Conservation (phyloP, 1,140 invertebrate species). For the Lepidurus couesii region DNA sequence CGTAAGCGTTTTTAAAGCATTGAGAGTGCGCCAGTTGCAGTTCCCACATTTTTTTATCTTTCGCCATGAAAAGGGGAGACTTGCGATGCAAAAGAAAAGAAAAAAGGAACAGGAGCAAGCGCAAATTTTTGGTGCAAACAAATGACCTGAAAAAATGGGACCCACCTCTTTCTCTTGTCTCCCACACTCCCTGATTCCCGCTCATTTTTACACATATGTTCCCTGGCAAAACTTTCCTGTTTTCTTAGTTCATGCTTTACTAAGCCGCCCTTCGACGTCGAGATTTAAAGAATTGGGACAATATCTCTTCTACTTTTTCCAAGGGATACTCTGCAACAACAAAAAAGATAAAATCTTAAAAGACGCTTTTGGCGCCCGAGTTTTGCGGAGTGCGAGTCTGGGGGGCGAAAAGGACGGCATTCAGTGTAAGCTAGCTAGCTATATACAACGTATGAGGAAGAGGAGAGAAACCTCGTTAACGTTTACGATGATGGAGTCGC, state of each 20-base stretch:
- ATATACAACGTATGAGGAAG: constrained; percentile 15
- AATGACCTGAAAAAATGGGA: not conserved
- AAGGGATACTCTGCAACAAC: too few species aligned
- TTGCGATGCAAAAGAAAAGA: not conserved
- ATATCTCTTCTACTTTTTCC: too few species aligned
- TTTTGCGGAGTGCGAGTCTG: not conserved
- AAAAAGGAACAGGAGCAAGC: not conserved
- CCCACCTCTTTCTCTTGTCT: too few species aligned
- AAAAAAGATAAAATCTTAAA: not conserved
- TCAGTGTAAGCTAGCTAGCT: not conserved
- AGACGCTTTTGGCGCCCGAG: not conserved
- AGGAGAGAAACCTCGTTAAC: constrained; percentile 6
- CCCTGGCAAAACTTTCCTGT: too few species aligned
- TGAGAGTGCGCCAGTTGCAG: not conserved
- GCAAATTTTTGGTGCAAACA: not conserved
- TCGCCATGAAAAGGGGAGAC: not conserved
- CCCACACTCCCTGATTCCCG: too few species aligned
- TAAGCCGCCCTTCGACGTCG: too few species aligned
- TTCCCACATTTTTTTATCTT: not conserved
- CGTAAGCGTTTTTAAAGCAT: constrained; percentile 6
- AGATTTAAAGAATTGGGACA: too few species aligned
- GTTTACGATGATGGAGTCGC: constrained; percentile 21
- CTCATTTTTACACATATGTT: too few species aligned
- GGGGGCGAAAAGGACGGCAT: not conserved
- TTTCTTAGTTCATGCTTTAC: too few species aligned